Evolutionary conservation across 2,888 invertebrate genomes (phyloP).

Genomic region (Alentia gelatinosa): DNA sequence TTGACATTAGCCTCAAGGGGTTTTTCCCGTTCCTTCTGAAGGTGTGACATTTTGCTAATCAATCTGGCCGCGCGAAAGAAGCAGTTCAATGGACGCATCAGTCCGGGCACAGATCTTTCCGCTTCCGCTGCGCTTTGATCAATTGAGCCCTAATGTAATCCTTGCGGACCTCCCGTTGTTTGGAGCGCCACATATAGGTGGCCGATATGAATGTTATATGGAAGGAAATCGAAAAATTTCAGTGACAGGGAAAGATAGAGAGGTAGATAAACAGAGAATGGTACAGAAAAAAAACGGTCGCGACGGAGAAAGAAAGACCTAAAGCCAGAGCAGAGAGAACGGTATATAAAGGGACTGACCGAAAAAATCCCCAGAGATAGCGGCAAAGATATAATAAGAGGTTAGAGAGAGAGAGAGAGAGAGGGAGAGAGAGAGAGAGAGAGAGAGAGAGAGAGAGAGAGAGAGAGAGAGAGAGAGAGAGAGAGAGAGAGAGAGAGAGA

Average conservation of each 20-base stretch:
- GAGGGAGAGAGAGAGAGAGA: too few species aligned
- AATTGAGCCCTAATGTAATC: slow-evolving; percentile 42
- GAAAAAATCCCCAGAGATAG: too few species aligned
- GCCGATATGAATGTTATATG: not conserved
- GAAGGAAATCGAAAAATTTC: slow-evolving; percentile 13
- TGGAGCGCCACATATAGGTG: not conserved
- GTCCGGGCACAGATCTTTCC: slow-evolving; percentile 5
- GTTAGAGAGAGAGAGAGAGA: too few species aligned
- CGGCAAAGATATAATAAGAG: too few species aligned
- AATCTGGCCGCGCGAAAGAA: not conserved
- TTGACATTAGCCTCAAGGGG: slow-evolving; percentile 43
- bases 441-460: too few species aligned
- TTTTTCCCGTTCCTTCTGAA: slow-evolving; percentile 2
- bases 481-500: too few species aligned
- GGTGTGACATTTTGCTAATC: slow-evolving; percentile 43
- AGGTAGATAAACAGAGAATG: not conserved
- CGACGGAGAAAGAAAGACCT: too few species aligned
- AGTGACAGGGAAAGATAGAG: not conserved
- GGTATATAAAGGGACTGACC: too few species aligned
- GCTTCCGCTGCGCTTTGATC: slow-evolving; percentile 27
- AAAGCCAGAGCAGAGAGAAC: too few species aligned
- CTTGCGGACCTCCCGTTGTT: not conserved
- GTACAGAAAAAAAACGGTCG: not conserved
- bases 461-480: too few species aligned
- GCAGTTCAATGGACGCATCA: slow-evolving; percentile 36